Percentiles rank a stretch among this genome's conserved stretches.
Evolutionary conservation across 2,888 invertebrate genomes (phyloP).

Genomic region (Caenorhabditis wallacei): DNA sequence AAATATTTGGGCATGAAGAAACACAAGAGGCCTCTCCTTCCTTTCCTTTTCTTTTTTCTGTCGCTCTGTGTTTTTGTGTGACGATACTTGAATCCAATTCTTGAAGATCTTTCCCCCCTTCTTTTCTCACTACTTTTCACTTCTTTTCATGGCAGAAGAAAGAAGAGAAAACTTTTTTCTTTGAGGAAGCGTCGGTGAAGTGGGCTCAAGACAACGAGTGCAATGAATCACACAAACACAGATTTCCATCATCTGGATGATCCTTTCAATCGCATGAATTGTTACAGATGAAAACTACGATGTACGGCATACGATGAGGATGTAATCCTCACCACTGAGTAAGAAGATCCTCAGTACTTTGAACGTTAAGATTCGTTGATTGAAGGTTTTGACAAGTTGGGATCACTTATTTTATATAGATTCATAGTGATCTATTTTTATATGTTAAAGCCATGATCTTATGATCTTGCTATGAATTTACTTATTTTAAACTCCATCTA

Average conservation of each 20-base stretch:
- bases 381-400: too few species aligned
- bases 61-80: conserved; percentile 46
- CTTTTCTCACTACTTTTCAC: conserved; percentile 24
- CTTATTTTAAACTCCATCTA: too few species aligned
- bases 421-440: too few species aligned
- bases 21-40: conserved; percentile 59
- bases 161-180: conserved; percentile 10
- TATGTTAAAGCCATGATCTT: too few species aligned
- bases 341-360: too few species aligned
- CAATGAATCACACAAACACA: conserved; percentile 40
- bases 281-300: neutral
- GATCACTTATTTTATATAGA: too few species aligned
- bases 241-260: conserved; percentile 39
- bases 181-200: conserved; percentile 44
- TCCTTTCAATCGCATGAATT: conserved; percentile 10
- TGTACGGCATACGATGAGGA: too few species aligned
- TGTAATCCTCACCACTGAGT: neutral
- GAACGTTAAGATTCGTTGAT: too few species aligned
- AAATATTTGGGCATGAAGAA: conserved; percentile 60
- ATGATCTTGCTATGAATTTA: too few species aligned
- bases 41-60: conserved; percentile 3
- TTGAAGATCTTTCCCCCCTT: conserved; percentile 33
- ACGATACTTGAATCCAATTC: conserved; percentile 63
- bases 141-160: conserved; percentile 20
- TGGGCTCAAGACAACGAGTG: conserved; percentile 17